phyloP scores from a whole-genome alignment of 1,140 invertebrate genomes.

The Brachionus paranguensis region DNA sequence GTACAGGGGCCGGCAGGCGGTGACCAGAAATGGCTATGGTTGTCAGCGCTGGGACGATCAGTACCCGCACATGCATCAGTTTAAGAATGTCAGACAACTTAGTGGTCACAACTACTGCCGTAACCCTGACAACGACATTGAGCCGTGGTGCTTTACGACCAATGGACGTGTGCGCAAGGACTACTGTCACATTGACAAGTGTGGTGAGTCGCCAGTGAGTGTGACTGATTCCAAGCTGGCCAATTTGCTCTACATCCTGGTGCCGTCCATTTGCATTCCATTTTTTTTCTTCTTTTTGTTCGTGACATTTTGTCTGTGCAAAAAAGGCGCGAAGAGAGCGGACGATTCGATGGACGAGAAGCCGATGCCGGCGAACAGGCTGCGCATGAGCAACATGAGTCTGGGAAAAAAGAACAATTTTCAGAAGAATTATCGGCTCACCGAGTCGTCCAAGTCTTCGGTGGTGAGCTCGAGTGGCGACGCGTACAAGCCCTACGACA shows the following conservation, averaged over 20 bases:
- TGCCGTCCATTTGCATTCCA: conserved; percentile 58
- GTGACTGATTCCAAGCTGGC: conserved; percentile 38
- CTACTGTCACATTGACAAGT: conserved; percentile 75
- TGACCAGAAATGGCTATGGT: conserved; percentile 65
- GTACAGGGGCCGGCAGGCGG: conserved; percentile 67
- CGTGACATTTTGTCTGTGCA: conserved; percentile 54
- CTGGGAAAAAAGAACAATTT: neutral
- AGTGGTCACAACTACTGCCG: conserved; percentile 82
- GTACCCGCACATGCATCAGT: conserved; percentile 61
- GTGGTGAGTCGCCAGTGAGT: conserved; percentile 59
- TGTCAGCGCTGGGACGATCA: conserved; percentile 72
- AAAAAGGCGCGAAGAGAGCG: conserved; percentile 43
- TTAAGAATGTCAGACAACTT: conserved; percentile 73
- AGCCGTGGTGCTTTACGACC: conserved; percentile 80
- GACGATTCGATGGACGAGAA: conserved; percentile 40
- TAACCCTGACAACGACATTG: conserved; percentile 73
- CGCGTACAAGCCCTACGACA: neutral
- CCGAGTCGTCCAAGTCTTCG: conserved; percentile 30
- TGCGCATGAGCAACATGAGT: conserved; percentile 11
- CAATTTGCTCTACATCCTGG: conserved; percentile 59
- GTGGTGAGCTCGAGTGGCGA: neutral
- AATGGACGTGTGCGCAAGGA: conserved; percentile 60
- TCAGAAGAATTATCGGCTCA: neutral
- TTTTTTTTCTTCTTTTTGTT: conserved; percentile 58
- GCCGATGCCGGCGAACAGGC: neutral